Base-by-base conservation (phyloP, 1,140 invertebrate species). In the Trachymyrmex septentrionalis region DNA sequence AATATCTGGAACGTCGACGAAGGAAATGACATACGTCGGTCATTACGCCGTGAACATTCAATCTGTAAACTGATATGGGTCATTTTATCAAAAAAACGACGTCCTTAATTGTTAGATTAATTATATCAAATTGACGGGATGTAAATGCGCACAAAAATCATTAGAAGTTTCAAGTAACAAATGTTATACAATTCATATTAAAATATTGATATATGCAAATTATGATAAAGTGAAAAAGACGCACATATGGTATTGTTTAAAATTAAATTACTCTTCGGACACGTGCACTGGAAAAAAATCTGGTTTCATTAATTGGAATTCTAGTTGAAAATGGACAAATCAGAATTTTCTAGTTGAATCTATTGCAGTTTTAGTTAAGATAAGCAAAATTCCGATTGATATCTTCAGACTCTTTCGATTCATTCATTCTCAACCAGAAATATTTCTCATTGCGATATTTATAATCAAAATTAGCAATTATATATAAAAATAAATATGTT, bases 141-240 rank as follows among this genome's bases (percentile, higher is more conserved):
- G 30, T 38, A 34, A 21, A 57, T 19, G 50, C 27, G 14, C 10
- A 6, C 5, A 16, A 10, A 61, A 76, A 75, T 48, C 7, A 4
- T 0, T 0, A 76, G 10, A 44, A 44, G n/a, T 61, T 76, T 61
- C 10, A 21, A 5, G 14, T 27, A 61, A 61, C 19, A 48, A 44
- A 61, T 61, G n/a, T 76, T 38, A 10, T 27, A 5, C 21, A 44
- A 76, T 12, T 21, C 24, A 30, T 63, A 44, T 44, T 27, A 59
- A 10, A 77, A 77, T 63, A 77, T 63, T 9, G 16, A 77, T n/a
- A 34, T 24, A 44, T 76, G 53, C n/a, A 77, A 61, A 63, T 77
- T 38, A 24, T 10, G 19, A 1, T 12, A 63, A 63, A 48, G 38
- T 27, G 16, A 48, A n/a, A 7, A 12, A 77, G 55, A 63, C 9